These are phyloP conservation scores for Ypsolopha scabrella DNA, from an alignment of 2,888 invertebrate genomes.

Conservation along the genomic window DNA sequence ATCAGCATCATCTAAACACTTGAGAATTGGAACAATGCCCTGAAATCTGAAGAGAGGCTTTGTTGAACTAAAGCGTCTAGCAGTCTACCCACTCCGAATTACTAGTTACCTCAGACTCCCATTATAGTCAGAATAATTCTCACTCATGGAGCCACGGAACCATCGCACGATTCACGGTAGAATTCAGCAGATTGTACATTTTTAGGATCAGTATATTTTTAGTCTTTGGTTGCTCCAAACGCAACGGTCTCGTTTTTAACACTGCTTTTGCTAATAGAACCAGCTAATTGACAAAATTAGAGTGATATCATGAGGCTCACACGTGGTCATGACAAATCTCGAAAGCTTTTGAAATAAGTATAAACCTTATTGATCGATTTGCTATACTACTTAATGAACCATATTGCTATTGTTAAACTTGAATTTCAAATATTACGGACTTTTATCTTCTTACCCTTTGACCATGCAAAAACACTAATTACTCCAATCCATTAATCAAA, in stretches of 20 bases:
- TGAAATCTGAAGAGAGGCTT: background rate
- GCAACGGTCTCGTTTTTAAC: slow-evolving; percentile 3
- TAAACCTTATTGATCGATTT: too few species aligned
- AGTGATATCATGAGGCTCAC: slow-evolving; percentile 52
- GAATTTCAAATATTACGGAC: too few species aligned
- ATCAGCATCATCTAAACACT: too few species aligned
- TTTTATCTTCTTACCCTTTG: too few species aligned
- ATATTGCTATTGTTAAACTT: too few species aligned
- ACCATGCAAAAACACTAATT: too few species aligned
- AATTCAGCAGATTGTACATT: background rate
- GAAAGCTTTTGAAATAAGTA: background rate
- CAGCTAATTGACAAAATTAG: slow-evolving; percentile 41
- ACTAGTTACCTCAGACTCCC: background rate
- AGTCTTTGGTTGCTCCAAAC: background rate
- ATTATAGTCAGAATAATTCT: background rate
- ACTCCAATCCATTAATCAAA: too few species aligned
- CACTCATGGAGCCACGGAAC: background rate
- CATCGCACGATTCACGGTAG: background rate
- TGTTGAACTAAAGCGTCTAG: background rate
- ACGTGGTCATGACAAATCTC: slow-evolving; percentile 13
- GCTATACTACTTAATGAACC: too few species aligned
- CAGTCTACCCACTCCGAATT: background rate
- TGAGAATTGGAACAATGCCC: background rate
- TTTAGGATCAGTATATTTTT: background rate
- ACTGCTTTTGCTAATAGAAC: slow-evolving; percentile 39